These are phyloP conservation scores for Dreissena rostriformis DNA, from an alignment of 1,140 invertebrate species.

Conservation along the genomic window DNA sequence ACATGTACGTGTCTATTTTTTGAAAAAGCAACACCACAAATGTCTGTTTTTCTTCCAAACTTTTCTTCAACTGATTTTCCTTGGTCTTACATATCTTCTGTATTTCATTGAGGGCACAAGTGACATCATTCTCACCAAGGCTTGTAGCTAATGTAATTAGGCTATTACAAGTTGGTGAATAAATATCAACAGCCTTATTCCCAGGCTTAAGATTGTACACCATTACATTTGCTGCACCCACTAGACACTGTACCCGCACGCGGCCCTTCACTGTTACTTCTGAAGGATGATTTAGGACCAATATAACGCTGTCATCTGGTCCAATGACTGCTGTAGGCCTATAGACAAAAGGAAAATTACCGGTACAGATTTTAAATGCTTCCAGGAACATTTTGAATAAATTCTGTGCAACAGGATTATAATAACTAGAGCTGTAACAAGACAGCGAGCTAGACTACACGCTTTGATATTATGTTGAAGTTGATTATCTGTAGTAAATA, in stretches of 20 bases:
- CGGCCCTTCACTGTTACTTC: conserved; percentile 23
- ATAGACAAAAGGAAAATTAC: too few relatives aligned
- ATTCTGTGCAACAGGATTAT: too few relatives aligned
- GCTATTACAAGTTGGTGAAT: conserved; percentile 40
- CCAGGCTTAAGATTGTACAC: conserved; percentile 10
- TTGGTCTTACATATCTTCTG: not conserved
- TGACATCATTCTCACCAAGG: not conserved
- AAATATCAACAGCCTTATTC: conserved; percentile 5
- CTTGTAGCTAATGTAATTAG: conserved; percentile 17
- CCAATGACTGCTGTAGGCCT: not conserved
- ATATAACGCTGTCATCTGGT: conserved; percentile 11
- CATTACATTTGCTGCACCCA: conserved; percentile 19
- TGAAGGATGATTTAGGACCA: conserved; percentile 25
- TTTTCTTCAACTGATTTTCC: not conserved
- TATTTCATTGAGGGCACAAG: not conserved
- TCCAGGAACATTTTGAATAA: too few relatives aligned
- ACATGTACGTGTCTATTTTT: conserved; percentile 26
- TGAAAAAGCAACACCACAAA: conserved; percentile 32
- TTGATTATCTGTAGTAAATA: too few relatives aligned
- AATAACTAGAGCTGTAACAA: too few relatives aligned
- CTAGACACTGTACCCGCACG: not conserved
- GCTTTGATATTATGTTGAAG: too few relatives aligned
- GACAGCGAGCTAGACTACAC: too few relatives aligned
- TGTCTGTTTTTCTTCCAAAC: not conserved
- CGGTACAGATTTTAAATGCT: too few relatives aligned